These are phyloP conservation scores for Pyrgilauda ruficollis DNA, from an alignment of 2,113 vertebrate genomes.

Conservation along the genomic window DNA sequence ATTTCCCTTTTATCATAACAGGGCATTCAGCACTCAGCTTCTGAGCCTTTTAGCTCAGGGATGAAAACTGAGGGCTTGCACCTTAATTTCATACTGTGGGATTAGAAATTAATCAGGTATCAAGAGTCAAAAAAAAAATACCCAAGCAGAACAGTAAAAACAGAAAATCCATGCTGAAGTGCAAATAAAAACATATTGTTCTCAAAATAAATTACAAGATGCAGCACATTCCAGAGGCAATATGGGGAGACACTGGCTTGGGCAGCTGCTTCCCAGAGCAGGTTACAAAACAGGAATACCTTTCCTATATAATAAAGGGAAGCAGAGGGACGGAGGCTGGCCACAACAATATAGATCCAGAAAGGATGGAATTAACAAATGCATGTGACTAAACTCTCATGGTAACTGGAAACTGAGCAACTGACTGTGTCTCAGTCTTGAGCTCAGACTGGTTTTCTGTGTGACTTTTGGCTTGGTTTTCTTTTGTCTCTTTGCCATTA, in stretches of 20 bases:
- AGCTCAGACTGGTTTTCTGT: not conserved
- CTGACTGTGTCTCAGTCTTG: not conserved
- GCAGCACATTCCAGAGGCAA: not conserved
- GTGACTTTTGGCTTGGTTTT: not conserved
- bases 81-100: not conserved
- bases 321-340: not conserved
- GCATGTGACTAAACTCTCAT: not conserved
- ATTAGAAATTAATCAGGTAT: not conserved
- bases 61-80: not conserved
- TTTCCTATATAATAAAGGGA: not conserved
- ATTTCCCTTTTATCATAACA: not conserved
- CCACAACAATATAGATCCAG: not conserved
- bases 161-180: not conserved
- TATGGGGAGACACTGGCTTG: fast-evolving
- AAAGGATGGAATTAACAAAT: not conserved
- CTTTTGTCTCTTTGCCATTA: not conserved
- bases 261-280: not conserved
- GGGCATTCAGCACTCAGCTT: not conserved
- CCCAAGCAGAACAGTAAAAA: not conserved
- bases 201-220: not conserved
- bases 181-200: not conserved
- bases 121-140: not conserved
- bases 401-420: not conserved
- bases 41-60: not conserved
- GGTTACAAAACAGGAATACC: not conserved